Base-by-base conservation (phyloP, 2,888 invertebrate species). In the Steromphala cineraria region DNA sequence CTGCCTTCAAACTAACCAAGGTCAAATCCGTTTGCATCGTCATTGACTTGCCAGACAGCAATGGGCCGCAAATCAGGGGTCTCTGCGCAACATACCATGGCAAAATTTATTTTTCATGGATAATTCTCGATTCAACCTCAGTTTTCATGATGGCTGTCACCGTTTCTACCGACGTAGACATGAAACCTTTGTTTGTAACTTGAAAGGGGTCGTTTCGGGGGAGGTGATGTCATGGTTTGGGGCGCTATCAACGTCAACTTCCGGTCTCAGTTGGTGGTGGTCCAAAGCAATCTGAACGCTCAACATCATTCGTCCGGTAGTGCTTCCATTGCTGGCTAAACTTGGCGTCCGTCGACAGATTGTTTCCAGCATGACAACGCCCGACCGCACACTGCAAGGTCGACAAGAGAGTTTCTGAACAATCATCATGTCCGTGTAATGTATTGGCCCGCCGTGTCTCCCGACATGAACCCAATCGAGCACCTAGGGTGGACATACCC, bases 281-380 rank as follows among this genome's bases (percentile, higher is more conserved):
- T 79, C 19, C 40, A 79, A 28, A 53, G 71, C 28, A 52, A 62
- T 10, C 36, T 79, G 0, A 79, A 62, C 53, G 67, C 67, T 46
- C 67, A 40, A 56, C 62, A 52, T 79, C 67, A 36, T 67, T 21
- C 8, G 56, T 31, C 67, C 36, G 17, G 67, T 67, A 13, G 15
- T 78, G 15, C 19, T 78, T n/a, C 79, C 67, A 10, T 67, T 67
- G 24, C 5, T 79, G 21, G 24, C 21, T 46, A 53, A 31, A 67
- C 79, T 71, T 62, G 40, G 78, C 36, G 56, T 15, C 24, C 28
- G 10, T 21, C 7, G n/a, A 67, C 62, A 71, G 62, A 52, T 79
- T 0, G 53, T 79, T 28, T 79, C 19, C 79, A 79, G 28, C 67
- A 79, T n/a, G 78, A 78, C n/a, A 31, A 78, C 24, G 77, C 53